Base-by-base conservation (phyloP, 1,140 invertebrate genomes). In the Heliconius nattereri region DNA sequence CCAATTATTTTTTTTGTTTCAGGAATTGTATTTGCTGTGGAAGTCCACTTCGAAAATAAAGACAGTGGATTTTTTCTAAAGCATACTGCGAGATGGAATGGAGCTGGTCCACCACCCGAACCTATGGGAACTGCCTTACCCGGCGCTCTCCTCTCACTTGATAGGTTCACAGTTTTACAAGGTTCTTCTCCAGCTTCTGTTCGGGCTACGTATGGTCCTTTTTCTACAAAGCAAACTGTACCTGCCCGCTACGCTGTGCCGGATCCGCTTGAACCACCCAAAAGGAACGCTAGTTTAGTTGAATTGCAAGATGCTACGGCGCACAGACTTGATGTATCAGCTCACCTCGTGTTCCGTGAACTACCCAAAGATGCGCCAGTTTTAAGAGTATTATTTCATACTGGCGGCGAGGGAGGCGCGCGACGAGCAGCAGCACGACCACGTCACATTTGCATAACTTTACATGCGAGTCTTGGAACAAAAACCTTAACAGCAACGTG, bases 171-270 rank as follows among this genome's bases (percentile, higher is more conserved):
- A 9, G 97, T 98, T 6, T 96, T 98, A 84, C 97, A 98, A 89
- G 97, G 97, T 49, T 97, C 97, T 37, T 96, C 97, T 80, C 97
- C 98, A 8, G 97, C 98, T 1, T 98, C 98, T 0, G 97, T 99
- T 7, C 95, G 98, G 20, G 98, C 98, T 11, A 98, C 97, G 8
- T 98, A 98, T 86, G 98, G 98, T 5, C 98, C 98, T 3, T 98
- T 98, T 94, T 98, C 97, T 81, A 98, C 98, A 40, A 98, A 98
- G 87, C 98, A 98, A 92, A 98, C 98, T 2, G 98, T 98, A 20
- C 98, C 98, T n/a, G 97, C 97, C 0, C 95, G 97, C n/a, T 98
- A 97, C 86, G 96, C 98, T 78, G 97, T 98, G 19, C 97, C 97
- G 0, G 97, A 98, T 90, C 96, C 97, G 0, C 92, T 97, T 81